Evolutionary conservation across 2,113 vertebrate genomes (phyloP), one percentile per base, ranked within the genome.

Genomic region (Phyllostomus discolor): DNA sequence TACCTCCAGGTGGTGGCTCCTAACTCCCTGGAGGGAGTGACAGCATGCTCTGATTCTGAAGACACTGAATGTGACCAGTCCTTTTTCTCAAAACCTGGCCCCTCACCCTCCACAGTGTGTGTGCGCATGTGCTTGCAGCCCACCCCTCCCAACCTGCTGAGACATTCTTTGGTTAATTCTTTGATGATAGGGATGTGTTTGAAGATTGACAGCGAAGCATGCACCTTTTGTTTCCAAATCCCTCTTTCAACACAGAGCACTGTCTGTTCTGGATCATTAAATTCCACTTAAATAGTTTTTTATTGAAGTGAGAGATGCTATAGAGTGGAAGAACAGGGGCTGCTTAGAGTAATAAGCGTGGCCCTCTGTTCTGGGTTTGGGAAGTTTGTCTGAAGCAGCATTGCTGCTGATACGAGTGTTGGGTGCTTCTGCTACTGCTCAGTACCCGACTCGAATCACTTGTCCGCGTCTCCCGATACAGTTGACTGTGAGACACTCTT

Each of bases 61-160:
- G 66, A 20, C 8, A 35, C 2, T 41, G 20, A 7, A 2, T 3
- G 17, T 19, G 33, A 2, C 16, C 17, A 4, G 7, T 50, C 10
- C 7, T 15, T 69, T 43, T 26, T 10, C 57, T 48, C 15, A 22
- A 24, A 41, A 3, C 31, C 3, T 7, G 4, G n/a, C 54, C 3
- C 31, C 35, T 62, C 35, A 1, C 22, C 35, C 4, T 54, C 70
- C 26, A 10, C 4, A 0, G 5, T 10, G 4, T 50, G 16, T 3
- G 10, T 5, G 8, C 33, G 2, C 38, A 10, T 0, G 2, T 19
- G 10, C 5, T 35, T 31, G 6, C 7, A 0, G 7, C 1, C 10
- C 10, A 35, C 5, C 17, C 43, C 1, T 1, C 22, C 10, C 9
- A 12, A 14, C 31, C 84, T 31, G 8, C 38, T 1, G 1, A 26